Evolutionary conservation across 2,797 vertebrate genomes (phyloP).

Genomic region (Cichlasoma orientale): DNA sequence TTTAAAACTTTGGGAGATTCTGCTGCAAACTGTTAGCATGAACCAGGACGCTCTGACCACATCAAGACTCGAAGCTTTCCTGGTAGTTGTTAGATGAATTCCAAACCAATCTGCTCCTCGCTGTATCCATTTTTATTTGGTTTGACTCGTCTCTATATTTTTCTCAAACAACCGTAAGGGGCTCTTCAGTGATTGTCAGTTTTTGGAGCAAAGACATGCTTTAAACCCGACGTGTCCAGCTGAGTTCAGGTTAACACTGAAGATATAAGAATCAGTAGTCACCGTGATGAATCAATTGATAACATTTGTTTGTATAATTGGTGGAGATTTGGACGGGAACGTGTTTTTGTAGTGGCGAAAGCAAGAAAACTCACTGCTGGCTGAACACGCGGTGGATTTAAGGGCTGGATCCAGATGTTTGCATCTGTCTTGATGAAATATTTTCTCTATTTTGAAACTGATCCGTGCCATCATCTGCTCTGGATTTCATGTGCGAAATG

Average conservation of each 20-base stretch:
- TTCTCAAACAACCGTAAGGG: neutral
- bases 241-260: neutral
- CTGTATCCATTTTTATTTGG: conserved; percentile 15
- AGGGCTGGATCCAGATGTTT: conserved; percentile 29
- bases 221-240: neutral
- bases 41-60: conserved; percentile 32
- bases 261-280: neutral
- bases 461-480: neutral
- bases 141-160: neutral
- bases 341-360: neutral
- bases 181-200: neutral
- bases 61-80: conserved; percentile 35
- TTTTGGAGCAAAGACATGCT: neutral
- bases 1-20: conserved; percentile 18
- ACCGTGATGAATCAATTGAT: neutral
- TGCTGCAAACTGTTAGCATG: conserved; percentile 40
- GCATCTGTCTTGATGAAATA: neutral
- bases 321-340: neutral
- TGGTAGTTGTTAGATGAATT: conserved; percentile 37
- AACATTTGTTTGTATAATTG: neutral
- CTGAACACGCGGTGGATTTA: neutral
- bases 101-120: conserved; percentile 26
- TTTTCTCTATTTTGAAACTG: conserved; percentile 14
- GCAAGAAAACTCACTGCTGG: conserved; percentile 1
- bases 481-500: conserved; percentile 14